A percentile compares a stretch with the other conserved stretches of the same genome.
These are phyloP conservation scores for Potorous gilbertii DNA, from an alignment of 2,797 vertebrate genomes.

Conservation along the genomic window DNA sequence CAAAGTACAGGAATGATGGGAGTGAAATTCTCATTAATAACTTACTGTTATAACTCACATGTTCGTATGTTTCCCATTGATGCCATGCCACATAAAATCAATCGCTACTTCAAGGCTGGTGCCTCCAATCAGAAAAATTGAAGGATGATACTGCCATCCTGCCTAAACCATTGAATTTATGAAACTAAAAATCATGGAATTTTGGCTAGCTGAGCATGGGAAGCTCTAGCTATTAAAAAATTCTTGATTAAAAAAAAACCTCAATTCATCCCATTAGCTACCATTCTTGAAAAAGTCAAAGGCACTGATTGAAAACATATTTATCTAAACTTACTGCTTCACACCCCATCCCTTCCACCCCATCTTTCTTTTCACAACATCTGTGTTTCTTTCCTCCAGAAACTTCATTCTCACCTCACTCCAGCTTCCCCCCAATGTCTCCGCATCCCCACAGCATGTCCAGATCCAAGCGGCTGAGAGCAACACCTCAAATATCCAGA, in stretches of 20 bases:
- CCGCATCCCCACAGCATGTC: conserved; percentile 71
- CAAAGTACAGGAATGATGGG: neutral
- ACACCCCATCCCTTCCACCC: neutral
- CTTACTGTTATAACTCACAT: neutral
- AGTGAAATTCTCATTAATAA: neutral
- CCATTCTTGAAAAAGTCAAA: conserved; percentile 45
- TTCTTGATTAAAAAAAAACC: neutral
- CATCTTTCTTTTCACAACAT: conserved; percentile 62
- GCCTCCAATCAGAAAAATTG: neutral
- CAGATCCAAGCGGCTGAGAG: conserved; percentile 86
- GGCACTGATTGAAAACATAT: conserved; percentile 53
- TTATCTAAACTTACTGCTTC: conserved; percentile 17
- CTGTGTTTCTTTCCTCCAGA: conserved; percentile 77
- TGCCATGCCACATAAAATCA: neutral
- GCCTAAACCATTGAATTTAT: neutral
- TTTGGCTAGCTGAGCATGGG: neutral
- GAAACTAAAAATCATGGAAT: neutral
- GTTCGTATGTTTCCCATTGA: neutral
- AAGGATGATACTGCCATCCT: neutral
- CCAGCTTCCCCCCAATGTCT: too few species aligned
- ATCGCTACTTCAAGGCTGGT: neutral
- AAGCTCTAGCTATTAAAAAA: neutral
- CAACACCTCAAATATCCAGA: conserved; percentile 98
- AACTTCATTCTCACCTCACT: conserved; percentile 75
- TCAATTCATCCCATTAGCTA: conserved; percentile 36